Conservation (phyloP, 1,140 invertebrate species). For the Nilaparvata lugens region DNA sequence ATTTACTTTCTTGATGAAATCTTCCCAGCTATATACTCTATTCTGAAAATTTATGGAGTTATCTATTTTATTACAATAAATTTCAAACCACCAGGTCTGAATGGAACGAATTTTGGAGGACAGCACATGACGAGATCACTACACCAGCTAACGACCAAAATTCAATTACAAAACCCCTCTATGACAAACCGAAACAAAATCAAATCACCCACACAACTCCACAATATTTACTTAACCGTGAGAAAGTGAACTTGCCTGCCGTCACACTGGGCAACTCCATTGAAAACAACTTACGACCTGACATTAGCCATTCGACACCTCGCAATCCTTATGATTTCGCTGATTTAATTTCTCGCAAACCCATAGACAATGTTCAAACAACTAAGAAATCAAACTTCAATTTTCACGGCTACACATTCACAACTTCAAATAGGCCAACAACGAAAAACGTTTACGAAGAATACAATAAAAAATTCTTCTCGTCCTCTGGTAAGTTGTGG, state of each 20-base stretch:
- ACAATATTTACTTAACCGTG: conserved; percentile 6
- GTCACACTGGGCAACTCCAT: background rate
- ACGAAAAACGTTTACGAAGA: conserved; percentile 5
- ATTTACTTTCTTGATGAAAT: too few relatives aligned
- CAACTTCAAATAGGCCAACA: conserved; percentile 6
- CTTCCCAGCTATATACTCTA: too few relatives aligned
- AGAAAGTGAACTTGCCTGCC: too few relatives aligned
- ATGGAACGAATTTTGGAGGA: conserved; percentile 26
- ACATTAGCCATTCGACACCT: background rate
- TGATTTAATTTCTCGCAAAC: conserved; percentile 7
- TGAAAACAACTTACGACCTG: background rate
- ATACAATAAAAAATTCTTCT: conserved; percentile 7
- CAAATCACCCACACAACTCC: conserved; percentile 4
- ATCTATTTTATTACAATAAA: too few relatives aligned
- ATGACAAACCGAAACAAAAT: conserved; percentile 1
- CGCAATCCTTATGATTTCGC: conserved; percentile 17
- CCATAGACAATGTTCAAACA: conserved; percentile 1
- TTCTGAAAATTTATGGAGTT: too few relatives aligned
- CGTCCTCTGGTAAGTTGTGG: too few relatives aligned
- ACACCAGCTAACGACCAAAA: conserved; percentile 11
- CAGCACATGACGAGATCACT: conserved; percentile 16
- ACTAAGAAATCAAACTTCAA: background rate
- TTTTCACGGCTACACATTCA: background rate
- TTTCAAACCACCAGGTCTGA: conserved; percentile 19
- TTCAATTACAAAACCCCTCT: conserved; percentile 9